Conservation (phyloP, 2,888 invertebrate species). For the Monoplex corrugatus region DNA sequence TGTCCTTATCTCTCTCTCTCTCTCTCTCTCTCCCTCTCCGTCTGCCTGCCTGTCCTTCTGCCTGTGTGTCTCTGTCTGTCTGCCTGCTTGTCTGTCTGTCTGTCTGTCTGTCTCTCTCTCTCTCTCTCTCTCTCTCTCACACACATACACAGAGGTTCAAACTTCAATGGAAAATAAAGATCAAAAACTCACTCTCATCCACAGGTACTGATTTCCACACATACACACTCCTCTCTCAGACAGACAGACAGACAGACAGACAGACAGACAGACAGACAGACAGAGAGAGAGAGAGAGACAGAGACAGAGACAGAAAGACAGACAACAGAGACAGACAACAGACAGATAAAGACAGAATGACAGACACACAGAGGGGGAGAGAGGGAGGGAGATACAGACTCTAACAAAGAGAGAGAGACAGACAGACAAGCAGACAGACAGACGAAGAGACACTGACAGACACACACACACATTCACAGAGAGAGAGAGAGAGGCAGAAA, state of each 20-base stretch:
- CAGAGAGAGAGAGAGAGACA: background rate
- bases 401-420: too few species aligned
- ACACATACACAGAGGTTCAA: background rate
- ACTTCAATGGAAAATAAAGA: too few species aligned
- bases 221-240: background rate
- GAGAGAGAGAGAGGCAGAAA: background rate
- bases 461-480: background rate
- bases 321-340: too few species aligned
- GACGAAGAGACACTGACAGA: too few species aligned
- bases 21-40: background rate
- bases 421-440: too few species aligned
- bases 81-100: background rate
- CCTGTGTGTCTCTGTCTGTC: background rate
- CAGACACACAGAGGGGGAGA: too few species aligned
- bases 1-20: too few species aligned
- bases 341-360: too few species aligned
- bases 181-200: too few species aligned
- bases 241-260: slow-evolving; percentile 23
- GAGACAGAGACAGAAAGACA: too few species aligned
- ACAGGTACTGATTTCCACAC: too few species aligned
- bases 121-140: background rate
- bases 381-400: too few species aligned
- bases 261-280: slow-evolving; percentile 16
- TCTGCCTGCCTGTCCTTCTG: background rate
- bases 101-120: background rate